phyloP scores from a whole-genome alignment of 2,888 invertebrate species.

The Lucinisca nassula region DNA sequence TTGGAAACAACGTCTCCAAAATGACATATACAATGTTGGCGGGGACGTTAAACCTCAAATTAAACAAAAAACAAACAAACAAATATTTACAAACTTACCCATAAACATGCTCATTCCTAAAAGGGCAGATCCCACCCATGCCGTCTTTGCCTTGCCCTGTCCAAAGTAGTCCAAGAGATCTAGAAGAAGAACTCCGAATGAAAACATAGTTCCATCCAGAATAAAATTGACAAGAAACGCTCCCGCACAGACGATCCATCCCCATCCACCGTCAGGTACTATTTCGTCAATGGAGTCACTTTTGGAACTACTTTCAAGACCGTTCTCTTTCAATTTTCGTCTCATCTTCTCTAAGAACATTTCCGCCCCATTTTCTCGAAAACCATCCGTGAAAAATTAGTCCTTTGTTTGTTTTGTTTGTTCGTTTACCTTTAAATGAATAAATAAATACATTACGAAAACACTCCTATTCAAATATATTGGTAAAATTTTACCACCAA shows the following conservation, averaged over 20 bases:
- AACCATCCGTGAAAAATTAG: no score
- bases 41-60: no score
- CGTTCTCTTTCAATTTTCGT: neutral
- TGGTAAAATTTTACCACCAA: no score
- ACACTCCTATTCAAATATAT: no score
- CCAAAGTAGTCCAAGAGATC: conserved; percentile 79
- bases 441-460: no score
- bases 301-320: neutral
- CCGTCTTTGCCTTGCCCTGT: conserved; percentile 77
- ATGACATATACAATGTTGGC: no score
- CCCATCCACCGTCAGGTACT: conserved; percentile 82
- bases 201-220: conserved; percentile 83
- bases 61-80: no score
- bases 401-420: no score
- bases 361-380: no score
- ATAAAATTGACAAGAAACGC: conserved; percentile 82
- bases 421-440: no score
- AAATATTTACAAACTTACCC: conserved; percentile 77
- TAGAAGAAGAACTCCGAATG: conserved; percentile 80
- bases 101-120: conserved; percentile 82
- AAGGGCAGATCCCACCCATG: conserved; percentile 81
- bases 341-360: conserved; percentile 18
- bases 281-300: conserved; percentile 41
- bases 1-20: no score
- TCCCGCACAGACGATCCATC: conserved; percentile 82